phyloP scores from a whole-genome alignment of 2,888 invertebrate genomes.

The Frankliniella fusca region DNA sequence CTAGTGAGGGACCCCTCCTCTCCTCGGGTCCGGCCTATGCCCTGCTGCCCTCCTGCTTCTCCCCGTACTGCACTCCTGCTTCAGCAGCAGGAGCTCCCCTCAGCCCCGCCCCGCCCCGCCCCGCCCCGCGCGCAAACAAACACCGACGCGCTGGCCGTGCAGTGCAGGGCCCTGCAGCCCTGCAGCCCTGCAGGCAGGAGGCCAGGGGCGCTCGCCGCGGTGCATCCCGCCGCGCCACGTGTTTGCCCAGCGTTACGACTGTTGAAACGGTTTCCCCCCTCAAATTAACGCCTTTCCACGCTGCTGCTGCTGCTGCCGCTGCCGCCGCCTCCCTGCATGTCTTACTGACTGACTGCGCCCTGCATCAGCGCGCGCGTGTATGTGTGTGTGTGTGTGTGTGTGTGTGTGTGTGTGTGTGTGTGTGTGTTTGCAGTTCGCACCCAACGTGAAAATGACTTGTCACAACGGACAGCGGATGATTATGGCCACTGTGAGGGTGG shows the following conservation, averaged over 20 bases:
- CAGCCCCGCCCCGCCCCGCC: no score
- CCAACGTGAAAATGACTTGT: no score
- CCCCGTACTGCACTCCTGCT: no score
- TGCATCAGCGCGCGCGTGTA: not conserved
- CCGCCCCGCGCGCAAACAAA: not conserved
- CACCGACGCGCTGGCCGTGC: not conserved
- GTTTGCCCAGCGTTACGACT: slow-evolving; percentile 24
- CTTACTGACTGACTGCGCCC: not conserved
- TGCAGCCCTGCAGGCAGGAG: not conserved
- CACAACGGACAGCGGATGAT: no score
- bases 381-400: no score
- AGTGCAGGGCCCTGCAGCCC: not conserved
- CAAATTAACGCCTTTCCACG: slow-evolving; percentile 16
- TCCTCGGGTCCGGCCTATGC: no score
- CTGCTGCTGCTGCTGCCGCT: not conserved
- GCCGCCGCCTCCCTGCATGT: not conserved
- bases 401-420: no score
- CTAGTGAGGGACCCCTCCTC: no score
- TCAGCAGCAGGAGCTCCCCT: no score
- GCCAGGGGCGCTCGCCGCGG: not conserved
- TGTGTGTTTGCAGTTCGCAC: no score
- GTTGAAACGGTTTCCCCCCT: slow-evolving; percentile 19
- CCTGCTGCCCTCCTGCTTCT: no score
- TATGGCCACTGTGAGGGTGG: no score
- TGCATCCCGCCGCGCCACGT: not conserved